These are phyloP conservation scores for Unio delphinus DNA, from an alignment of 2,888 invertebrate species.

Conservation along the genomic window DNA sequence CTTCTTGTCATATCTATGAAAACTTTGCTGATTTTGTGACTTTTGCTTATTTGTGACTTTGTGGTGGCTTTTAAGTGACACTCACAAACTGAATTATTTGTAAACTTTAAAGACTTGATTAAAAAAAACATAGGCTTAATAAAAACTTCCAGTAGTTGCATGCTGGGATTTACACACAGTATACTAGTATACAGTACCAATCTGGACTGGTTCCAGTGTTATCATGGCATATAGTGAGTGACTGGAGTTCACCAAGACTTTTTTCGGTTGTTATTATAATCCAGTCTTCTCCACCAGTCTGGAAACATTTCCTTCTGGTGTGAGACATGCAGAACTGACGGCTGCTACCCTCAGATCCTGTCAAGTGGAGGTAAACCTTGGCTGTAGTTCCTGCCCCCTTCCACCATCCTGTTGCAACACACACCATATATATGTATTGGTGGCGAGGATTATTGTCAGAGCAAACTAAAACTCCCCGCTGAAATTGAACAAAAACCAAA, in stretches of 20 bases:
- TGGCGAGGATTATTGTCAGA: slow-evolving; percentile 34
- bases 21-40: too few species aligned
- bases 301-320: slow-evolving; percentile 19
- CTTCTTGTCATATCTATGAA: too few species aligned
- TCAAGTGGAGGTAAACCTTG: slow-evolving; percentile 40
- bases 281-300: slow-evolving; percentile 51
- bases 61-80: too few species aligned
- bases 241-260: slow-evolving; percentile 39
- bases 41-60: too few species aligned
- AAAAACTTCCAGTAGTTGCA: too few species aligned
- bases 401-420: slow-evolving; percentile 50
- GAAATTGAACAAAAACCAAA: slow-evolving; percentile 1
- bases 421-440: slow-evolving; percentile 41
- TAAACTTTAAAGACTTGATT: too few species aligned
- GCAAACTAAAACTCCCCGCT: slow-evolving; percentile 38
- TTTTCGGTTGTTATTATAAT: slow-evolving; percentile 44
- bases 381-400: slow-evolving; percentile 43
- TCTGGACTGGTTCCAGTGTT: slow-evolving; percentile 44
- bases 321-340: slow-evolving; percentile 19
- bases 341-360: slow-evolving; percentile 16
- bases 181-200: slow-evolving; percentile 33
- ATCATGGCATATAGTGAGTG: slow-evolving; percentile 53
- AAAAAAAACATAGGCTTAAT: too few species aligned
- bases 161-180: too few species aligned
- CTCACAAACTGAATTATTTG: too few species aligned